Evolutionary conservation across 30 jellyfish, hydroid and myxozoan genomes (phyloP), one percentile per base, ranked within the genome.

Genomic region (Hydractinia symbiolongicarpus): DNA sequence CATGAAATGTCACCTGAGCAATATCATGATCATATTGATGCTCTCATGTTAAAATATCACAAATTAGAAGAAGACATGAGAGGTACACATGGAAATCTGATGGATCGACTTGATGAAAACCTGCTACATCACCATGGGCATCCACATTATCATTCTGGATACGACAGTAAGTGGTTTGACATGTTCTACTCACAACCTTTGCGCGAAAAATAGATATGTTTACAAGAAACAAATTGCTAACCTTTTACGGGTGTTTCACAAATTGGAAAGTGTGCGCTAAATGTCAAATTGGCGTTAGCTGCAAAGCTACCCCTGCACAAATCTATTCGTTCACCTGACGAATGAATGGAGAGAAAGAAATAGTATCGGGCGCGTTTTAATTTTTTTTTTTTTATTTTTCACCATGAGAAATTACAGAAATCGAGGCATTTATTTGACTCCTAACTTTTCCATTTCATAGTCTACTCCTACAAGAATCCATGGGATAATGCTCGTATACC

Each of bases 401-500:
- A 30, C 44, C 44, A 30, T 30, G 44, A 30, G 44, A 30, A 30
- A 30, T 30, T 30, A 30, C 44, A 30, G 44, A 30, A 30, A 30
- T 30, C 44, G 44, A 30, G 44, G 44, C 44, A 30, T 30, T 30
- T 30, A 30, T 1, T 30, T 30, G 44, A 30, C 44, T 30, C 44
- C 44, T 30, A 30, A 30, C 44, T 30, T 30, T 30, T 30, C 44
- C 44, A 30, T 30, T 8, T 72, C 84, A 17, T 72, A 90, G 97
- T 85, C 17, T 90, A 90, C 66, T 93, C 97, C 1, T 90, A 80
- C 85, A 86, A 86, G 72, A 90, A 90, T 77, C 97, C 97, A 49
- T 90, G 97, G 97, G 94, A 85, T 53, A 84, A 82, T 81, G 84
- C 84, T 85, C 90, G 84, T n/a, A 67, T 90, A 56, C 97, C 97